A percentile compares a stretch with the other conserved stretches of the same genome.
phyloP scores from a whole-genome alignment of 2,888 invertebrate genomes.

The Dasypolia templi region DNA sequence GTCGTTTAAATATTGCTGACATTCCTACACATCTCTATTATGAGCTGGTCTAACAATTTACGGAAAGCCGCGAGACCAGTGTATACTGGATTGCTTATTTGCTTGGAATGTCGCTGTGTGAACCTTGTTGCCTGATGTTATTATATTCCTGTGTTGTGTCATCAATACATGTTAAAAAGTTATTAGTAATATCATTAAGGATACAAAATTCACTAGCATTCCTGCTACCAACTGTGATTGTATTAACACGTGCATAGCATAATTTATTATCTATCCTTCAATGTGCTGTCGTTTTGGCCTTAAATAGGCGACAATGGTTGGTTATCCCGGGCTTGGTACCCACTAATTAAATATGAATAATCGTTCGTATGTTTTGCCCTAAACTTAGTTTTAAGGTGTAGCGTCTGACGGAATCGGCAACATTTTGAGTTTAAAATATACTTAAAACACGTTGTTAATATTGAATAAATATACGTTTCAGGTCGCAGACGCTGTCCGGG shows the following conservation, averaged over 20 bases:
- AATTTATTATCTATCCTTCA: neutral
- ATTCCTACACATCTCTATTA: too few species aligned
- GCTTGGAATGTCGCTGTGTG: neutral
- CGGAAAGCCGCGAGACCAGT: too few species aligned
- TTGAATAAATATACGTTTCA: slow-evolving; percentile 74
- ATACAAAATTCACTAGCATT: neutral
- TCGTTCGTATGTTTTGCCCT: neutral
- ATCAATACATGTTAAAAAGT: neutral
- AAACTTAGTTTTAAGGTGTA: neutral
- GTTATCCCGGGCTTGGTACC: neutral
- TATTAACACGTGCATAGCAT: neutral
- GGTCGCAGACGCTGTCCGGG: slow-evolving; percentile 92
- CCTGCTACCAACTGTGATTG: neutral
- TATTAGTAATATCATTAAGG: neutral
- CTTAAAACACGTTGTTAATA: slow-evolving; percentile 10
- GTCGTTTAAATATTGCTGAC: too few species aligned
- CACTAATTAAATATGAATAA: neutral
- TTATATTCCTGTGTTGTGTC: neutral
- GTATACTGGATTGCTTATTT: neutral
- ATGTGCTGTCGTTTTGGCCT: neutral
- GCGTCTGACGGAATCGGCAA: neutral
- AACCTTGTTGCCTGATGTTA: neutral
- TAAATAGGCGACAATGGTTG: neutral
- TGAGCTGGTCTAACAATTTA: too few species aligned
- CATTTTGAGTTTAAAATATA: too few species aligned